Base-by-base conservation (phyloP, 2,797 vertebrate species). In the Silurus lanzhouensis region DNA sequence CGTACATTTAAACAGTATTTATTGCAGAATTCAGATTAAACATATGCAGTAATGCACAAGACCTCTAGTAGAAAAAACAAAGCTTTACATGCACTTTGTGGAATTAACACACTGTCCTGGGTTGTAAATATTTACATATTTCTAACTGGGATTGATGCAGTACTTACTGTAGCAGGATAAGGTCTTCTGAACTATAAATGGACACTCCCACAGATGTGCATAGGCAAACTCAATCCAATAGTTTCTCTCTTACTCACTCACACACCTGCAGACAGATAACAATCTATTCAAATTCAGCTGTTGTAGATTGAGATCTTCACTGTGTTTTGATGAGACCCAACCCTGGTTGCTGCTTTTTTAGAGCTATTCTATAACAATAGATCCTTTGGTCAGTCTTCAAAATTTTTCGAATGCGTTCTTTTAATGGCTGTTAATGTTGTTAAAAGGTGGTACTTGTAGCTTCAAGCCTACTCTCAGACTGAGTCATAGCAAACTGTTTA, bases 141-240 rank as follows among this genome's bases (percentile, higher is more conserved):
- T 67, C 8, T 13, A 63, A 64, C 61, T 76, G 57, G 7, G 17
- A 31, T 25, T 46, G 61, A 57, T 25, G 31, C 74, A 81, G 72
- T 64, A 64, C 38, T 85, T 10, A 74, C 22, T 82, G 7, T 82
- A 77, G 52, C 72, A 66, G 78, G 78, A 78, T 83, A 60, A 70
- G 27, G 38, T 2, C n/a, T 68, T 52, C n/a, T 86, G 81, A 48
- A 71, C 8, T 5, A 38, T 55, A 60, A 63, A 14, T 48, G 8
- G 57, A 17, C n/a, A 44, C 55, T 74, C 6, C 17, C 22, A 20
- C 71, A 76, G 48, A 60, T 82, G 20, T 85, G 38, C 38, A 52
- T 31, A 71, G 3, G 12, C 27, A 72, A 25, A 52, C 44, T 44
- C 25, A 84, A 9, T 31, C 9, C 2, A 60, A 5, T 48, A 3